Base-by-base conservation (phyloP, 2,888 invertebrate genomes). In the Ephialtes manifestator region DNA sequence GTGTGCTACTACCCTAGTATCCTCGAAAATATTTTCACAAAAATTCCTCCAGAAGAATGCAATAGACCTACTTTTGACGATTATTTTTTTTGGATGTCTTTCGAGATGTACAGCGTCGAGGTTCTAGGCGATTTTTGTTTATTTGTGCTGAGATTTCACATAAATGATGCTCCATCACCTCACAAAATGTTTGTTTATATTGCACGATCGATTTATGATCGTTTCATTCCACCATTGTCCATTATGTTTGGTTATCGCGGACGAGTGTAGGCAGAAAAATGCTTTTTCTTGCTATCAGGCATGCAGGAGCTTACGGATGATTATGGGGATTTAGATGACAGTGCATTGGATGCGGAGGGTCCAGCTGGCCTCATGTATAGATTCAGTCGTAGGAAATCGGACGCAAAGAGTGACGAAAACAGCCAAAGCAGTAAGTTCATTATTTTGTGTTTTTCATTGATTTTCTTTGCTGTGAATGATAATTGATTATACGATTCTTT, bases 321-420 rank as follows among this genome's bases (percentile, higher is more conserved):
- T 87, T 92, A 91, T 86, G 92, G 91, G 71, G 93, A 93, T 87
- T 87, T 92, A 77, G 93, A 93, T 83, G 93, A 92, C 65, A 92
- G 91, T 87, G 91, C 92, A 53, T 86, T 93, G 87, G 93, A 94
- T 86, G 89, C 89, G 4, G 93, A 94, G 81, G 93, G 92, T 51
- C 91, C 92, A 20, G 85, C 91, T 39, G 90, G 90, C 77, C 91
- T 89, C 65, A 89, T 92, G 77, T 93, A 93, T 85, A 91, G 93
- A 89, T 93, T 91, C 83, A 93, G 92, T 88, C 91, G 93, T 67
- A 89, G 91, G 71, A 93, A 92, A 88, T 92, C 91, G 15, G 93
- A 93, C 83, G 76, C 88, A 20, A 93, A 92, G 78, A 93, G 91
- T 60, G 93, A 92, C 68, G 93, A 94, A 71, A 92, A 92, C 86